These are phyloP conservation scores for Seriola aureovittata DNA, from an alignment of 2,113 vertebrate species.

Conservation along the genomic window DNA sequence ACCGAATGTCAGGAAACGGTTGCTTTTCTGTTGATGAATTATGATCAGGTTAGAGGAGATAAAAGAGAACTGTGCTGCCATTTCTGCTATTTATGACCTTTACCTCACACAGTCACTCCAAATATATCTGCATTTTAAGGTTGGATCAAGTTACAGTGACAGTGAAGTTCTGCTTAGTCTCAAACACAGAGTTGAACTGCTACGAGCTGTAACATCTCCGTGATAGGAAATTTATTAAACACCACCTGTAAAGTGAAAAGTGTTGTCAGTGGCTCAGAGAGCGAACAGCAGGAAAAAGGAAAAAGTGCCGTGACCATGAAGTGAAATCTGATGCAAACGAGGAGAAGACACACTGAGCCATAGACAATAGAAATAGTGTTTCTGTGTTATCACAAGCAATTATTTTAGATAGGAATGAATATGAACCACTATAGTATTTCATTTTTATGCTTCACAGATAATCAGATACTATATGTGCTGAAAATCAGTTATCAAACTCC, in stretches of 20 bases:
- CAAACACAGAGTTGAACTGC: background rate
- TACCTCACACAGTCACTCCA: background rate
- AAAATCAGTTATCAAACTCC: background rate
- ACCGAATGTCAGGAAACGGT: background rate
- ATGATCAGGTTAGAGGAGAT: background rate
- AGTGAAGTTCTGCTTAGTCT: background rate
- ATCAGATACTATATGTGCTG: background rate
- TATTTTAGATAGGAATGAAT: background rate
- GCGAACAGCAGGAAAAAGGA: conserved; percentile 49
- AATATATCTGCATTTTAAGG: conserved; percentile 15
- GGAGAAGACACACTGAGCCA: background rate
- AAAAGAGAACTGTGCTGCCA: conserved; percentile 1
- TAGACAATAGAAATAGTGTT: conserved; percentile 27
- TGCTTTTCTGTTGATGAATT: conserved; percentile 2
- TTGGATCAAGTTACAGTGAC: background rate
- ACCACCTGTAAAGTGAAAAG: background rate
- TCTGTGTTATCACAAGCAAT: background rate
- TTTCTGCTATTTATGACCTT: conserved; percentile 4
- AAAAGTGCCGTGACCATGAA: conserved; percentile 2
- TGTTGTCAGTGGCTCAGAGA: background rate
- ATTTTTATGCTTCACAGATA: background rate
- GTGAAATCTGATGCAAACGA: conserved; percentile 47
- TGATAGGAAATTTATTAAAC: background rate
- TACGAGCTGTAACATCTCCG: background rate
- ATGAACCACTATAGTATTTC: background rate